Evolutionary conservation across 37 sponge, comb jelly and placozoan species (phyloP), one percentile per base, ranked within the genome.

Genomic region (Corticium candelabrum): DNA sequence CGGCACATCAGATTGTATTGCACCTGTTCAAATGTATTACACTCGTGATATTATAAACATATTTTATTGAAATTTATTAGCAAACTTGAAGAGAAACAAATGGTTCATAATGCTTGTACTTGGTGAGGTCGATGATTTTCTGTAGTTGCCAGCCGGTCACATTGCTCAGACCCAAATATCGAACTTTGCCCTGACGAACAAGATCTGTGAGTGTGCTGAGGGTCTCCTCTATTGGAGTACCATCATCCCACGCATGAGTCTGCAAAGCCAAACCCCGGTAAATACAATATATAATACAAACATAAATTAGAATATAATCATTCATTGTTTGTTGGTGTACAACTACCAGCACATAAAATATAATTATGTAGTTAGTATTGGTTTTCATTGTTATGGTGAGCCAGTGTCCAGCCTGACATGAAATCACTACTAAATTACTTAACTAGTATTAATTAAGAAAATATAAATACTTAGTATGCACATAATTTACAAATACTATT

Each of bases 81-180:
- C n/a, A n/a, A 29, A 89, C 94, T 81, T 93, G 90, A 31, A 83
- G 83, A 36, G 87, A 84, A 43, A 92, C 81, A 3, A 93, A 79
- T 34, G 83, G 79, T 0, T 78, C 67, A 11, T 83, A 70, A 15
- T 76, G 79, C 62, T 87, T 43, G 34, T 79, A 43, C 57, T 76
- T 80, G 40, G 43, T 67, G 39, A 71, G 40, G 34, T 90, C 91
- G 1, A 90, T 68, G 15, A 90, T 90, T 73, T 86, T 88, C 84
- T 94, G 95, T 38, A 94, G 87, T 84, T 94, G 95, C 95, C 95
- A 94, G 0, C 95, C 95, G 32, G 85, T 77, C 76, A 90, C 95
- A 68, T 94, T 94, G 80, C 95, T 94, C 56, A 94, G 81, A 35
- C 95, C 95, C 30, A 94, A 36, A 43, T 94, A 94, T 68, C 74